phyloP scores from a whole-genome alignment of 2,888 invertebrate species.

The Orthosia cruda region DNA sequence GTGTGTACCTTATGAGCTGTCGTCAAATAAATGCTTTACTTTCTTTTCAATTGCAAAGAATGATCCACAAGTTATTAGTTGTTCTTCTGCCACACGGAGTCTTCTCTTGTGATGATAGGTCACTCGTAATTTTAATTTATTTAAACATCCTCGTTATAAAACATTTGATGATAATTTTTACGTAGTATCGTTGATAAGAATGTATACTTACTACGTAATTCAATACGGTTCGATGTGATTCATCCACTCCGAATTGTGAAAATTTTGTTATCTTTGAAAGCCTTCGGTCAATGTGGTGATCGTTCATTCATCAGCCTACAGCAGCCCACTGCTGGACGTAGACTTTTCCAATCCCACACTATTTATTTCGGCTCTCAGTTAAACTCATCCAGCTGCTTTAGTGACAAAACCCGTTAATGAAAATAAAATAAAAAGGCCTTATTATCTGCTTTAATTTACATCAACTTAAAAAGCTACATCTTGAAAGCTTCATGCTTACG shows the following conservation, averaged over 20 bases:
- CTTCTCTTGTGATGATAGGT: neutral
- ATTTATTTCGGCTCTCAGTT: too few species aligned
- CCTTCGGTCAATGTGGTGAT: too few species aligned
- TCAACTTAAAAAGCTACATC: neutral
- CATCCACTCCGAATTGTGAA: neutral
- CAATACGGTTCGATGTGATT: neutral
- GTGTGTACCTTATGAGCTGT: too few species aligned
- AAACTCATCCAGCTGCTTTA: too few species aligned
- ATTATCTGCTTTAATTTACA: too few species aligned
- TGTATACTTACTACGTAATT: neutral
- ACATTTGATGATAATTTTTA: neutral
- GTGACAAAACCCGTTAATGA: too few species aligned
- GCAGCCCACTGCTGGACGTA: neutral
- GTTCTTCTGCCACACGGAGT: too few species aligned
- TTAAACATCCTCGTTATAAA: neutral
- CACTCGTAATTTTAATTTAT: neutral
- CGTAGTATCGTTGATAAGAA: neutral
- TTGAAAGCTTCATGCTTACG: neutral
- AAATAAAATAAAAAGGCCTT: too few species aligned
- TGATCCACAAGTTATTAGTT: too few species aligned
- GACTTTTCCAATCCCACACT: too few species aligned
- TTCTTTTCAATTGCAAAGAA: neutral
- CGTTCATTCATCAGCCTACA: neutral
- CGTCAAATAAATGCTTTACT: too few species aligned
- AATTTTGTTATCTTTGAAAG: too few species aligned